Percentiles rank a stretch among this genome's conserved stretches.
These are phyloP conservation scores for Pycnomerus fuliginosus DNA, from an alignment of 2,888 invertebrate species.

Conservation along the genomic window DNA sequence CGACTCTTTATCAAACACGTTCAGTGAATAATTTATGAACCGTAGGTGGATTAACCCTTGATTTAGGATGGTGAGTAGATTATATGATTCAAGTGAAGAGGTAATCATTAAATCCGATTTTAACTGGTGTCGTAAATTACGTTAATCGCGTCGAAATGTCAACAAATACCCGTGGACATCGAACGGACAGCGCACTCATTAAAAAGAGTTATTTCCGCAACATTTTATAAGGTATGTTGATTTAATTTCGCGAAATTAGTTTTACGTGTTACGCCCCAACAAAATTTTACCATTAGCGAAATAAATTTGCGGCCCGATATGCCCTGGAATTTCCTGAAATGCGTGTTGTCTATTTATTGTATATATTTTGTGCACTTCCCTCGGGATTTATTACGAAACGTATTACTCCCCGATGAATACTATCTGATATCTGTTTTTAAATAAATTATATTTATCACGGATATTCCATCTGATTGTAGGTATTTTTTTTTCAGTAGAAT, in stretches of 20 bases:
- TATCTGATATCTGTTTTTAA: constrained; percentile 21
- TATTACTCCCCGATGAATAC: constrained; percentile 27
- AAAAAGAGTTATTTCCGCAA: neutral
- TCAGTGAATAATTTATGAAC: constrained; percentile 28
- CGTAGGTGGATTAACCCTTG: constrained; percentile 29
- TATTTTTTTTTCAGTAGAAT: too few relatives aligned
- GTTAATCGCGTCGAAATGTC: constrained; percentile 31
- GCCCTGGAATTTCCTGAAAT: constrained; percentile 25
- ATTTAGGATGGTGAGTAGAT: constrained; percentile 27
- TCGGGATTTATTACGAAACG: constrained; percentile 28
- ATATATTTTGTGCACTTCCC: constrained; percentile 26
- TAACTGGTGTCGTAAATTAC: constrained; percentile 31
- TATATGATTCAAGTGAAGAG: constrained; percentile 27
- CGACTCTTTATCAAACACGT: constrained; percentile 18
- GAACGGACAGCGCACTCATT: constrained; percentile 10
- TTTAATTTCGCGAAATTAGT: neutral
- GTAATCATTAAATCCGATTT: constrained; percentile 34
- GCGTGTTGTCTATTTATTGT: constrained; percentile 28
- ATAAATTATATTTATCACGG: constrained; percentile 20
- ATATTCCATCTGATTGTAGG: too few relatives aligned
- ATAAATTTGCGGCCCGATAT: constrained; percentile 10
- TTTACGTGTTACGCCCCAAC: too few relatives aligned
- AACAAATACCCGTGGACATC: constrained; percentile 20
- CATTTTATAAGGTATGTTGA: constrained; percentile 1
- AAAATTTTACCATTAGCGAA: too few relatives aligned